Evolutionary conservation across 2,113 vertebrate species (phyloP), one percentile per base, ranked within the genome.

Genomic region (Egretta garzetta): DNA sequence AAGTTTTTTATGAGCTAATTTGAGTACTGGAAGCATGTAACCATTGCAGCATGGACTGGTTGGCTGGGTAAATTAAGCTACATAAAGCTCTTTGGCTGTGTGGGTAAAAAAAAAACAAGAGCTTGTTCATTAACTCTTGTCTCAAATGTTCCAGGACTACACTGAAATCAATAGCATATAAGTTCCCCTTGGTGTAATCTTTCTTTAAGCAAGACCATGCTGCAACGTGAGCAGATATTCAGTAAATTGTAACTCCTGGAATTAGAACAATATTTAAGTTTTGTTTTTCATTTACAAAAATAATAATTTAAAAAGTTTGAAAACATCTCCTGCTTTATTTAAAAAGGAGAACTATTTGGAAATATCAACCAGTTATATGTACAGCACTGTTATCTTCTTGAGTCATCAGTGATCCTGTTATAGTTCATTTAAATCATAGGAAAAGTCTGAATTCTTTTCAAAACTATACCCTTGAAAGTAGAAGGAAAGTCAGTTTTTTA

Each of bases 101-200:
- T 53, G 27, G 4, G 55, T 75, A 62, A n/a, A n/a, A n/a, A n/a
- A n/a, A n/a, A n/a, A n/a, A 7, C 4, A 6, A 1, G 1, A 62
- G 4, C 8, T 74, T 93, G 14, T 60, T 79, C n/a, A 43, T 79
- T 73, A 33, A 59, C 10, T 16, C 17, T 35, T 53, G 16, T n/a
- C 14, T 87, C 45, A 53, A 39, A 66, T 62, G 8, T 79, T 87
- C 41, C 8, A 7, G 17, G 20, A 80, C 14, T 14, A 35, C 43
- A 64, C 17, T 56, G 33, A 52, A 49, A 56, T 70, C 26, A 32
- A 62, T 39, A 77, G 8, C 33, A 49, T 4, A 77, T 45, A 58
- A 30, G 5, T 47, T 72, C 11, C 19, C 4, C 12, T 47, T 15
- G 11, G 1, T 68, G 8, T 27, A 81, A 45, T 60, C 49, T 71